Conservation (phyloP, 1,140 invertebrate genomes). For the Drosophila pruinosa region DNA sequence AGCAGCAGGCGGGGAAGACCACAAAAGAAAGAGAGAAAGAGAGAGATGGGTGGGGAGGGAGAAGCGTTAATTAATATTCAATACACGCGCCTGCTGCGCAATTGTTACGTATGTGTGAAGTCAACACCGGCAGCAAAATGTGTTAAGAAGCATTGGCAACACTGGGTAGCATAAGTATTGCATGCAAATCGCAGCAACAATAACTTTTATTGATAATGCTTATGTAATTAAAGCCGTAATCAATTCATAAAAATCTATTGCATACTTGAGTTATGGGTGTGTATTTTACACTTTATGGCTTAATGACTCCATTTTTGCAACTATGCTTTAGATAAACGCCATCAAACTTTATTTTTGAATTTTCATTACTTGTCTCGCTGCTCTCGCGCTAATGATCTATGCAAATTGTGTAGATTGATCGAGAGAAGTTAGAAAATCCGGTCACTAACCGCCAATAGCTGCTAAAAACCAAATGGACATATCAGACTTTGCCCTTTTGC, state of each 20-base stretch:
- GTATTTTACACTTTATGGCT: not conserved
- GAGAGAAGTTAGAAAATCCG: not conserved
- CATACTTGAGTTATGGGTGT: conserved; percentile 7
- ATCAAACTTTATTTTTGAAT: conserved; percentile 20
- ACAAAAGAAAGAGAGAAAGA: not conserved
- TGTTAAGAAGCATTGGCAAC: conserved; percentile 56
- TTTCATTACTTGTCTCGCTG: not conserved
- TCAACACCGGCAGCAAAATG: conserved; percentile 51
- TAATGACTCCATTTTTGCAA: conserved; percentile 1
- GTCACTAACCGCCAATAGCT: conserved; percentile 41
- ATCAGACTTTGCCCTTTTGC: too few species aligned
- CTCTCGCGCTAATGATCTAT: conserved; percentile 45
- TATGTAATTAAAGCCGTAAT: conserved; percentile 68
- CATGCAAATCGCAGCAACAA: conserved; percentile 60
- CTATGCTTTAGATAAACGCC: conserved; percentile 38
- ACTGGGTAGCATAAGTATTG: conserved; percentile 27
- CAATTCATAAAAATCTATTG: conserved; percentile 34
- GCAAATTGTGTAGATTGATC: conserved; percentile 4
- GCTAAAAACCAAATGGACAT: conserved; percentile 11
- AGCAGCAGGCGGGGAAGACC: not conserved
- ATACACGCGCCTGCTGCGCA: conserved; percentile 66
- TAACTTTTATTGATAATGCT: conserved; percentile 43
- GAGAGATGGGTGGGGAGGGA: not conserved
- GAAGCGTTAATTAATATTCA: conserved; percentile 70
- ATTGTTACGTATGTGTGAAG: conserved; percentile 78